Percentiles rank a stretch among this genome's conserved stretches.
Conservation (phyloP, 1,140 invertebrate genomes). For the Heliconius hermathena region DNA sequence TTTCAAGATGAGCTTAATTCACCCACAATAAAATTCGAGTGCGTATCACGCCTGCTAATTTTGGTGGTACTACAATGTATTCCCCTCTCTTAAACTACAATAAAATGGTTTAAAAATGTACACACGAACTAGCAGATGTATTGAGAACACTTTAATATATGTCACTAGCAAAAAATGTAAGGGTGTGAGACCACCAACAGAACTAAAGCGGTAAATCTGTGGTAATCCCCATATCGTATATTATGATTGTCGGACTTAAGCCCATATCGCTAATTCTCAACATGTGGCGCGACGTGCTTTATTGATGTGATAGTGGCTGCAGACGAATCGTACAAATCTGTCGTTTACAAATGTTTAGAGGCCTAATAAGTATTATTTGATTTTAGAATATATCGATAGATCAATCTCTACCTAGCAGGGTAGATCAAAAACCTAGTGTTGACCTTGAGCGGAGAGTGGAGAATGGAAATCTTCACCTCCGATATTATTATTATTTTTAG, state of each 20-base stretch:
- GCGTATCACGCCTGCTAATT: slow-evolving; percentile 51
- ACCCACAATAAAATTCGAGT: slow-evolving; percentile 26
- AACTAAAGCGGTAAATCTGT: slow-evolving; percentile 65
- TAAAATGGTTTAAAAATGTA: slow-evolving; percentile 27
- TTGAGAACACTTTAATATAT: slow-evolving; percentile 57
- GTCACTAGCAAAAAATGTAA: slow-evolving; percentile 64
- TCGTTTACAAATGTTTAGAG: background rate
- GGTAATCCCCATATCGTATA: slow-evolving; percentile 68
- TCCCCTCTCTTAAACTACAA: slow-evolving; percentile 21
- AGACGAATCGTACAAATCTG: background rate
- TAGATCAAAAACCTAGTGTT: no score
- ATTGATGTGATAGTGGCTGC: slow-evolving; percentile 7
- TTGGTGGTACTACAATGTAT: slow-evolving; percentile 52
- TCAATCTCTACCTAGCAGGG: no score
- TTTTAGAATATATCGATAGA: slow-evolving; percentile 29
- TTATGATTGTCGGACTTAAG: slow-evolving; percentile 75
- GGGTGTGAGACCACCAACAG: slow-evolving; percentile 70
- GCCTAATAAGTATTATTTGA: slow-evolving; percentile 18
- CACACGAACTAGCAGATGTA: slow-evolving; percentile 39
- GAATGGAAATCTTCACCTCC: no score
- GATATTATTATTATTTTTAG: no score
- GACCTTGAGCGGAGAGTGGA: no score
- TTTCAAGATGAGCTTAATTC: slow-evolving; percentile 3
- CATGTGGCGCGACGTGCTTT: slow-evolving; percentile 57
- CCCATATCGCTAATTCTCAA: slow-evolving; percentile 66